Percentiles rank a stretch among this genome's conserved stretches.
Conservation (phyloP, 2,113 vertebrate species). For the Podocnemis expansa region DNA sequence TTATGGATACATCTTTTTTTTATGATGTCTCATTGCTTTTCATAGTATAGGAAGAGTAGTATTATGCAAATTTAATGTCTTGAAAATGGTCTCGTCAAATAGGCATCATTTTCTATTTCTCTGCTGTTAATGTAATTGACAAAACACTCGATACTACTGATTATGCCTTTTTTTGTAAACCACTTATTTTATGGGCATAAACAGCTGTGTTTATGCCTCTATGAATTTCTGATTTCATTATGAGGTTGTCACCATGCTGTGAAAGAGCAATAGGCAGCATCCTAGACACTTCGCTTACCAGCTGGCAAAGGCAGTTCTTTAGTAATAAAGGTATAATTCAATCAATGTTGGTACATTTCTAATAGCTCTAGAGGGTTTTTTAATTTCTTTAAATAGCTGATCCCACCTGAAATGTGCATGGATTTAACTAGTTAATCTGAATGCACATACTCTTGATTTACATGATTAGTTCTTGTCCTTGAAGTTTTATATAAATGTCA, state of each 20-base stretch:
- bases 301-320: constrained; percentile 52
- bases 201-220: constrained; percentile 74
- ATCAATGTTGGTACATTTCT: background rate
- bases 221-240: constrained; percentile 67
- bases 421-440: constrained; percentile 18
- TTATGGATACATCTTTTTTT: constrained; percentile 71
- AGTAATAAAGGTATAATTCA: constrained; percentile 38
- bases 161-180: constrained; percentile 73
- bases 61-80: constrained; percentile 65
- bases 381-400: background rate
- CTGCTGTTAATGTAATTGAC: constrained; percentile 75
- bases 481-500: background rate
- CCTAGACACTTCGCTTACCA: constrained; percentile 28
- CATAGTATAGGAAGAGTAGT: constrained; percentile 10
- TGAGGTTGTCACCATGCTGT: constrained; percentile 55
- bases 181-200: constrained; percentile 65
- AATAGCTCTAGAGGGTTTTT: background rate
- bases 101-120: constrained; percentile 67
- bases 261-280: constrained; percentile 49
- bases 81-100: constrained; percentile 65
- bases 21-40: constrained; percentile 56
- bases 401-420: background rate
- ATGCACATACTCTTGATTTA: background rate
- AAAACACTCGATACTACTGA: constrained; percentile 72
- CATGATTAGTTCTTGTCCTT: background rate